Base-by-base conservation (phyloP, 1,140 invertebrate species). In the Sitobion miscanthi region DNA sequence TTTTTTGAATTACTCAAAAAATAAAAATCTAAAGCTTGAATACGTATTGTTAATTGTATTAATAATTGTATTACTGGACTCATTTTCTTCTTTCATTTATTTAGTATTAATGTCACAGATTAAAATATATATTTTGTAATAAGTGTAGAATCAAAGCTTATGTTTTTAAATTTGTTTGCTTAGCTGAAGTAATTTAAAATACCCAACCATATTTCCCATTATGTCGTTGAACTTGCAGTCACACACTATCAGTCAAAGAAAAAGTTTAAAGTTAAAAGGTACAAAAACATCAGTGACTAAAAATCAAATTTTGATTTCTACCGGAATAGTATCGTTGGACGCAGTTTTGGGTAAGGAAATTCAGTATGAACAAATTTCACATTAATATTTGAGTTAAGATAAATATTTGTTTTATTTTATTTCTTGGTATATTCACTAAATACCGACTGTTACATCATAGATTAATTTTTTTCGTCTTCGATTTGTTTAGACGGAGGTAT, bases 291-390 rank as follows among this genome's bases (percentile, higher is more conserved):
- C 91, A 25, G 91, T 93, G 9, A 57, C 82, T n/a, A 93, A 93
- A 93, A 93, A 93, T 45, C 91, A 93, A 93, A 86, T 93, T 42
- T 49, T 93, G 20, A 83, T 93, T 93, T 93, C 91, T 52, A 54
- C 91, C 7, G 91, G 91, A 62, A 86, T 93, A 25, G 49, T 93
- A 14, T 93, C 91, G 0, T 7, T 93, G 9, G 91, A 93, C 2
- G 91, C 91, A 8, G 77, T 93, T 54, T 57, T 93, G 7, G 91
- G 91, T 93, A 93, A 90, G 6, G 4, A 42, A 5, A 45, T 89
- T 30, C 0, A 89, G 42, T 89, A 25, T 57, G 6, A 89, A 69
- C n/a, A 69, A 5, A 17, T 77, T 77, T 7, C 5, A 14, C 2
- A 6, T n/a, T 77, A 17, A 35, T 30, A n/a, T 62, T 9, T 30